Percentiles rank a stretch among this genome's conserved stretches.
phyloP scores from a whole-genome alignment of 2,797 vertebrate genomes.

The Spinibarbus caldwelli region DNA sequence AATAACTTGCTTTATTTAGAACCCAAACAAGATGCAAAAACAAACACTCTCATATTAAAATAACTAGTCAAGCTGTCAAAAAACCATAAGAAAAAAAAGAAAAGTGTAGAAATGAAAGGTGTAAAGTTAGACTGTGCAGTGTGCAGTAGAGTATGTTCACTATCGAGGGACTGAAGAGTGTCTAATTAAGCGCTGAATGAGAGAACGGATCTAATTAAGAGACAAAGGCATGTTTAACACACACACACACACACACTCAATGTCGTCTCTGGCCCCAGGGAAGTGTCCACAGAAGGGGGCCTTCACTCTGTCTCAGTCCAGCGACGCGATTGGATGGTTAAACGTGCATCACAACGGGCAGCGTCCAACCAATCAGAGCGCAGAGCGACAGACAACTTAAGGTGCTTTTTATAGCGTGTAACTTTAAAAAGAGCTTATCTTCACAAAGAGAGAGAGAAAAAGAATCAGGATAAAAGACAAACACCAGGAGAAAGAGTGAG shows the following conservation, averaged over 20 bases:
- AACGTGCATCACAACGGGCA: background rate
- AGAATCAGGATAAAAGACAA: background rate
- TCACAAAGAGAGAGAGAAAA: background rate
- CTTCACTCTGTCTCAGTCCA: background rate
- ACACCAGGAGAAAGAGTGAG: conserved; percentile 30
- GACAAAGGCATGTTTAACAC: conserved; percentile 70
- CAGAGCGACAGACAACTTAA: conserved; percentile 1
- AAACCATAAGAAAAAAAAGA: too few relatives aligned
- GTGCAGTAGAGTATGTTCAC: background rate
- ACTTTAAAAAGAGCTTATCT: conserved; percentile 26
- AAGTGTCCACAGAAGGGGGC: conserved; percentile 30
- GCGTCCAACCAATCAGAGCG: conserved; percentile 49
- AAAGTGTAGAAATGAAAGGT: conserved; percentile 58
- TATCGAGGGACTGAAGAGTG: background rate
- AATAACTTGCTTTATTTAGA: too few relatives aligned
- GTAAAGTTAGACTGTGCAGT: too few relatives aligned
- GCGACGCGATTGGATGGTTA: background rate
- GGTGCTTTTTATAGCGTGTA: conserved; percentile 35
- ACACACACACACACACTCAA: conserved; percentile 24
- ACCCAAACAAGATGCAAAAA: too few relatives aligned
- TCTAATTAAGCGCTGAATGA: conserved; percentile 50
- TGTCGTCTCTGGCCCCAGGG: conserved; percentile 19
- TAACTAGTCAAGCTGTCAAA: too few relatives aligned
- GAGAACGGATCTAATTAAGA: conserved; percentile 68
- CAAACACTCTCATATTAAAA: too few relatives aligned